Evolutionary conservation across 2,888 invertebrate species (phyloP), one percentile per base, ranked within the genome.

Genomic region (Xestia rhomboidea): DNA sequence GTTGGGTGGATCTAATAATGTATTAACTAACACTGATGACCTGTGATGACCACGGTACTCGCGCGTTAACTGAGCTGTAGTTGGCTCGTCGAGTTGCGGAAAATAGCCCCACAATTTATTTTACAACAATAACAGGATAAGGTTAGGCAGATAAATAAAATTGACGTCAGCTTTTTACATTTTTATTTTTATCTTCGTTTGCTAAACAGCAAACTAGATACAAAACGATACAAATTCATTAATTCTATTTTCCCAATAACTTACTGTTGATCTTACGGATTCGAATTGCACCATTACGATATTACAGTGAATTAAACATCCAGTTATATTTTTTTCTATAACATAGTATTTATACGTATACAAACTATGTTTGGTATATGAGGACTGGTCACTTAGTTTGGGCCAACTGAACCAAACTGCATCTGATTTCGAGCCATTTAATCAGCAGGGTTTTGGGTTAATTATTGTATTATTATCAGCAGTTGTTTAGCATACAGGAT

Each of bases 211-310:
- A 92, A 92, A 91, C 91, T 91, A 92, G 93, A 93, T 93, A 93
- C 92, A 93, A 93, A 93, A 93, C 91, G 90, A 91, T 93, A 93
- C 93, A 93, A 93, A 93, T 92, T 90, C 88, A 89, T 91, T 91
- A 92, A 86, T 77, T 85, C 90, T 92, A 90, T 88, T 82, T 82
- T 87, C 80, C 83, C 87, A 88, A 78, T 85, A 85, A 87, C 79
- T 87, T 87, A 87, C 84, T 82, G 82, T 84, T 86, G 85, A 85
- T 86, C 85, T 85, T 82, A 83, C 70, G 76, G 72, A 75, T 79
- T 85, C 79, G 81, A 86, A 81, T 85, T 87, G 84, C 89, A 88
- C 86, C 83, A 83, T 82, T 87, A 83, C 72, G 81, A 67, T 81
- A 84, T 81, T 75, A 82, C 68, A 83, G 73, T 80, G 87, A 82